Evolutionary conservation across 2,888 invertebrate genomes (phyloP), one percentile per base, ranked within the genome.

Genomic region (Agrochola macilenta): DNA sequence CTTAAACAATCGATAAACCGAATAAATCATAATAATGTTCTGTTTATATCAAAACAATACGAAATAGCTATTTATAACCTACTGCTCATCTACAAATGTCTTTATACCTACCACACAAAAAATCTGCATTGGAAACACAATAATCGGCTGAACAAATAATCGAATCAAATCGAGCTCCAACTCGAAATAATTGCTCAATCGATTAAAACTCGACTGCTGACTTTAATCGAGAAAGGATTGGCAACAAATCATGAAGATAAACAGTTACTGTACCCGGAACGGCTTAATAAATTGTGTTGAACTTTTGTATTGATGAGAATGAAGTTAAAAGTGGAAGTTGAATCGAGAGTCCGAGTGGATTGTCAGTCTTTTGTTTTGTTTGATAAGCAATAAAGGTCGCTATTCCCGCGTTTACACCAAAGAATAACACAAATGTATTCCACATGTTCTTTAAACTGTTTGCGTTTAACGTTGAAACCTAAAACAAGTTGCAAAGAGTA

Each of bases 171-270:
- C 63, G 71, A 82, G 69, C 23, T 52, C 61, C 74, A 79, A 75
- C 83, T 84, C 75, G 75, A 68, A 82, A 73, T 82, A 86, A 82
- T 86, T 84, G 86, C 66, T 73, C 75, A 79, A 82, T 84, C 83
- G 86, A 86, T 85, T 85, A 74, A 75, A 86, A 79, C 58, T 82
- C 64, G 54, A 81, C 60, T 81, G 76, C 69, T 60, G 79, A 88
- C 77, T 88, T 76, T 86, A 86, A 87, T 87, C 84, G 74, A 76
- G 52, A 84, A 76, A 74, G 88, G 86, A 82, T 82, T 85, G 83
- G 76, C 80, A 70, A 87, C 82, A 87, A 87, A 88, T 87, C 88
- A 88, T 81, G 74, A 88, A 88, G 87, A 87, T 88, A 88, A 84
- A 87, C 76, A 84, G 83, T 75, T 43, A 78, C 43, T 71, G 81